A percentile compares a stretch with the other conserved stretches of the same genome.
phyloP scores from a whole-genome alignment of 1,140 invertebrate genomes.

The Macrotrachela quadricornifera region DNA sequence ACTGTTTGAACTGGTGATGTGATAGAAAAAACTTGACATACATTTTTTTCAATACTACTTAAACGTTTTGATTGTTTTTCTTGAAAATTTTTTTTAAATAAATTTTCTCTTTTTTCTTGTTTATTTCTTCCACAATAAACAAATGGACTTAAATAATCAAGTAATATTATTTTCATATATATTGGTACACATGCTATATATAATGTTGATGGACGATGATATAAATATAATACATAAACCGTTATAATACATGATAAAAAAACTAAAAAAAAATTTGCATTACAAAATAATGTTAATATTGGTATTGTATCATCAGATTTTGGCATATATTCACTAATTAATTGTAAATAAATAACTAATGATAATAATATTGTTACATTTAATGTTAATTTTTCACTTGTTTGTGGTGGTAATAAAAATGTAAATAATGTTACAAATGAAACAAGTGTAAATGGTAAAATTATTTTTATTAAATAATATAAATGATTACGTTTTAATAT shows the following conservation, averaged over 20 bases:
- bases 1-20: too few relatives aligned
- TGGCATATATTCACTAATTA: conserved; percentile 6
- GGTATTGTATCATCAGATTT: background rate
- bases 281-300: conserved; percentile 2
- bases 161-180: too few relatives aligned
- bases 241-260: conserved; percentile 7
- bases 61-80: too few relatives aligned
- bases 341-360: conserved; percentile 6
- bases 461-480: conserved; percentile 8
- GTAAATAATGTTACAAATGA: conserved; percentile 3
- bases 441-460: conserved; percentile 5
- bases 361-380: conserved; percentile 3
- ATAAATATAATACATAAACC: background rate
- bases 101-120: too few relatives aligned
- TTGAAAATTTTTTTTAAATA: too few relatives aligned
- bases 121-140: too few relatives aligned
- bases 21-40: too few relatives aligned
- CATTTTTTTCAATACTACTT: too few relatives aligned
- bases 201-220: too few relatives aligned
- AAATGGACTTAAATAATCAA: too few relatives aligned
- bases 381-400: conserved; percentile 5
- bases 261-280: conserved; percentile 6
- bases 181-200: too few relatives aligned
- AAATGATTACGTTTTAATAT: background rate
- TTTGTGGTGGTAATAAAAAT: conserved; percentile 4